Conservation (phyloP, 2,888 invertebrate genomes). For the Neria commutata region DNA sequence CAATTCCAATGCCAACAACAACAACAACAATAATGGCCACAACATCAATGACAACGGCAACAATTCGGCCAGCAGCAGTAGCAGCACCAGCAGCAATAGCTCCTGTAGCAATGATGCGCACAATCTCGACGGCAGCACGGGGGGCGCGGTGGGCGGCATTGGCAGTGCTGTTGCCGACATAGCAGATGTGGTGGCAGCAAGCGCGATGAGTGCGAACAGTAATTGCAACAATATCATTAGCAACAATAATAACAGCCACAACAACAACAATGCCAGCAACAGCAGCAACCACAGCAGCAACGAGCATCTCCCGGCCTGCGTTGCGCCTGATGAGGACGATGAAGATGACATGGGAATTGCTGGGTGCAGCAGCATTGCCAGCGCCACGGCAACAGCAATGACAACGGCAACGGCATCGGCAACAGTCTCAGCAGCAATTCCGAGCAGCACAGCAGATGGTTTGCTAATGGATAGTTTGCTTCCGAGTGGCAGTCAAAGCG, state of each 20-base stretch:
- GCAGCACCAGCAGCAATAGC: constrained; percentile 34
- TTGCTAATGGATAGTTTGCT: constrained; percentile 32
- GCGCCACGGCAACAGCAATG: constrained; percentile 12
- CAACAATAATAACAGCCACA: constrained; percentile 15
- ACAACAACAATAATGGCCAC: constrained; percentile 20
- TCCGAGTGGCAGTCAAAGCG: constrained; percentile 18
- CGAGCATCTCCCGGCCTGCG: constrained; percentile 16
- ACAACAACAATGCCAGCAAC: constrained; percentile 12
- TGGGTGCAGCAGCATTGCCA: constrained; percentile 21
- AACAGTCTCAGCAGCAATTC: constrained; percentile 19
- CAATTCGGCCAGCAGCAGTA: constrained; percentile 25
- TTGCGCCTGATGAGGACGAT: constrained; percentile 20
- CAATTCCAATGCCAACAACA: neutral
- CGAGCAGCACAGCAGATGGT: constrained; percentile 27
- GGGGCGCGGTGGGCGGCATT: neutral
- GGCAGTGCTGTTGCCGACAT: neutral
- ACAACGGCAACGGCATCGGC: constrained; percentile 24
- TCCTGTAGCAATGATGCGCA: constrained; percentile 24
- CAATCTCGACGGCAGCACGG: constrained; percentile 21
- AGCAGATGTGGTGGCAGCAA: too few relatives aligned
- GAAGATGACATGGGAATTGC: too few relatives aligned
- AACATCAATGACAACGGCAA: constrained; percentile 26
- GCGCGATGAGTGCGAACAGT: constrained; percentile 8
- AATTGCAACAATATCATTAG: constrained; percentile 17
- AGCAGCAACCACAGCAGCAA: constrained; percentile 31